Evolutionary conservation across 1,140 invertebrate genomes (phyloP).

Genomic region (Helicoverpa zea): DNA sequence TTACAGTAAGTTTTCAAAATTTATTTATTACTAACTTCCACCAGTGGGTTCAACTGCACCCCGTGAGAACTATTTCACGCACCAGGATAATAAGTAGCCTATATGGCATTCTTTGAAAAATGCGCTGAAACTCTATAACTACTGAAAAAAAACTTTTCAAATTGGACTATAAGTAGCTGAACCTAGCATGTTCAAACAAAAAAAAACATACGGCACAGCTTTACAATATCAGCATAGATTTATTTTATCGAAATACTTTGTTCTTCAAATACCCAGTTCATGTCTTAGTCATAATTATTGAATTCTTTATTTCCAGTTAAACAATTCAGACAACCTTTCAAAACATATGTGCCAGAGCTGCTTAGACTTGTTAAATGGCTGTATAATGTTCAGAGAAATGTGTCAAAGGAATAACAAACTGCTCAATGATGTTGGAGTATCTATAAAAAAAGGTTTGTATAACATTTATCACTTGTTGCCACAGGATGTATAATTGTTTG

Average conservation of each 20-base stretch:
- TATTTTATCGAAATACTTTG: too few relatives aligned
- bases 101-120: too few relatives aligned
- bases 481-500: too few relatives aligned
- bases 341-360: slow-evolving; percentile 77
- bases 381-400: slow-evolving; percentile 76
- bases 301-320: slow-evolving; percentile 59
- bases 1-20: slow-evolving; percentile 67
- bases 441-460: slow-evolving; percentile 72
- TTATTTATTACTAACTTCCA: not conserved
- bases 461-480: not conserved
- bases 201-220: not conserved
- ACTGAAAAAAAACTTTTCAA: too few relatives aligned
- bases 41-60: too few relatives aligned
- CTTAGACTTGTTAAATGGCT: slow-evolving; percentile 74
- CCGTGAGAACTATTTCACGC: too few relatives aligned
- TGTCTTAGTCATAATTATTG: too few relatives aligned
- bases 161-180: not conserved
- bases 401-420: slow-evolving; percentile 71
- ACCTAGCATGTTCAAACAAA: not conserved
- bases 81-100: too few relatives aligned
- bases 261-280: too few relatives aligned
- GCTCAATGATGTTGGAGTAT: slow-evolving; percentile 56
- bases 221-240: too few relatives aligned
- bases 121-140: too few relatives aligned
- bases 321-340: slow-evolving; percentile 69